phyloP scores from a whole-genome alignment of 2,888 invertebrate genomes.

The Scrobipalpa atriplicella region DNA sequence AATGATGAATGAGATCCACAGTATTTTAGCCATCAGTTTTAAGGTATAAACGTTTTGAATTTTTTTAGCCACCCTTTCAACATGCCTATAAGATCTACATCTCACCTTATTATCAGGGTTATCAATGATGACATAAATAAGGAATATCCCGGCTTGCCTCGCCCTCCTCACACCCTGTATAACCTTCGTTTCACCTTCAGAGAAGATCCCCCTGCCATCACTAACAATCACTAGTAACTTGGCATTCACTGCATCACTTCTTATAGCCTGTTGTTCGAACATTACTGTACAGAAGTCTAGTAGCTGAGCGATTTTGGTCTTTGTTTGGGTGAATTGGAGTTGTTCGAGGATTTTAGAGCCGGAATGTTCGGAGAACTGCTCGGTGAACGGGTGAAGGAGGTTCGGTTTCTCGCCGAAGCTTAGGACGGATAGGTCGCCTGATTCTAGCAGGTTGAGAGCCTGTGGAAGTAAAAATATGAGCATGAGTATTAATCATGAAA shows the following conservation, averaged over 20 bases:
- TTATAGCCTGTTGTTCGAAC: slow-evolving; percentile 69
- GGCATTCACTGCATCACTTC: slow-evolving; percentile 84
- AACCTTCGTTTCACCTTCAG: slow-evolving; percentile 91
- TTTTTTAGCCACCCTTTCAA: no score
- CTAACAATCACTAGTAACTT: slow-evolving; percentile 96
- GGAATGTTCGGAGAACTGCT: slow-evolving; percentile 93
- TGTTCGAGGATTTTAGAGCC: slow-evolving; percentile 92
- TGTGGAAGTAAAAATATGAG: slow-evolving; percentile 47
- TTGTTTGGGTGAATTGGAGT: slow-evolving; percentile 94
- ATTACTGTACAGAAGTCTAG: slow-evolving; percentile 89
- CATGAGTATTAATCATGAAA: background rate
- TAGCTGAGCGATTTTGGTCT: slow-evolving; percentile 93
- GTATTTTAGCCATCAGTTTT: no score
- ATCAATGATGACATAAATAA: slow-evolving; percentile 98
- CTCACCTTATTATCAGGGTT: slow-evolving; percentile 94
- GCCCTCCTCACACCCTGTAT: slow-evolving; percentile 90
- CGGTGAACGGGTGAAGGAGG: slow-evolving; percentile 93
- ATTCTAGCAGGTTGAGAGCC: slow-evolving; percentile 96
- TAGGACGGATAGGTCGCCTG: slow-evolving; percentile 95
- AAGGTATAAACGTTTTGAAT: no score
- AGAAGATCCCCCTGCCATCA: slow-evolving; percentile 96
- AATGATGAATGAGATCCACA: no score
- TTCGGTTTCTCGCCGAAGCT: slow-evolving; percentile 94
- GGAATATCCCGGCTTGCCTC: slow-evolving; percentile 92
- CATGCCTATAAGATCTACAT: no score